These are phyloP conservation scores for Xestia c-nigrum DNA, from an alignment of 2,888 invertebrate genomes.

Conservation along the genomic window DNA sequence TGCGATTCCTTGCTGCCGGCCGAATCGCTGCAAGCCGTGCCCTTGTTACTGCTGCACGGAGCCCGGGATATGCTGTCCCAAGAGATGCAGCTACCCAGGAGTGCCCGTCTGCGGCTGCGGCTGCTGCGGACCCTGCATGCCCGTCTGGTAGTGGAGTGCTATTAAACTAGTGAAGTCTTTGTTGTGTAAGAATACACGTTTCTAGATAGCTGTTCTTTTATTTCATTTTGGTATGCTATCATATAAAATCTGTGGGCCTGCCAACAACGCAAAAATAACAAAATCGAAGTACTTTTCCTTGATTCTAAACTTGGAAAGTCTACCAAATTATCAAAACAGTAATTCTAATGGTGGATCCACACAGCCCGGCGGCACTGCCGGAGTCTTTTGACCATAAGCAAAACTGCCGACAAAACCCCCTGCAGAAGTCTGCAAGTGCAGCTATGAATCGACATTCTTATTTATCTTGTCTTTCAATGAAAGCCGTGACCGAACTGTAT, in stretches of 20 bases:
- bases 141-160: constrained; percentile 80
- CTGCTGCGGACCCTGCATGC: constrained; percentile 86
- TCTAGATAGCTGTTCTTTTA: constrained; percentile 31
- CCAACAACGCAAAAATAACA: neutral
- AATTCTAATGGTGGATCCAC: too few relatives aligned
- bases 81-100: constrained; percentile 86
- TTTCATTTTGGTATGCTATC: constrained; percentile 8
- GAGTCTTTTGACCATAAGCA: too few relatives aligned
- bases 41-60: constrained; percentile 89
- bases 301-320: too few relatives aligned
- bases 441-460: too few relatives aligned
- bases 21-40: constrained; percentile 89
- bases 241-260: neutral
- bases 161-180: constrained; percentile 42
- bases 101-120: constrained; percentile 81
- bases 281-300: neutral
- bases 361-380: too few relatives aligned
- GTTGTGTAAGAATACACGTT: constrained; percentile 54
- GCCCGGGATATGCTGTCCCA: constrained; percentile 80
- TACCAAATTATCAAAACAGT: too few relatives aligned
- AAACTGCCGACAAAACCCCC: too few relatives aligned
- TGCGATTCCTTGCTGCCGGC: constrained; percentile 89
- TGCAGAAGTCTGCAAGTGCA: too few relatives aligned
- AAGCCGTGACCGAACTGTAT: too few relatives aligned
- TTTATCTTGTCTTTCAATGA: too few relatives aligned